Base-by-base conservation (phyloP, 2,888 invertebrate genomes). In the Lasioglossum leucozonium region DNA sequence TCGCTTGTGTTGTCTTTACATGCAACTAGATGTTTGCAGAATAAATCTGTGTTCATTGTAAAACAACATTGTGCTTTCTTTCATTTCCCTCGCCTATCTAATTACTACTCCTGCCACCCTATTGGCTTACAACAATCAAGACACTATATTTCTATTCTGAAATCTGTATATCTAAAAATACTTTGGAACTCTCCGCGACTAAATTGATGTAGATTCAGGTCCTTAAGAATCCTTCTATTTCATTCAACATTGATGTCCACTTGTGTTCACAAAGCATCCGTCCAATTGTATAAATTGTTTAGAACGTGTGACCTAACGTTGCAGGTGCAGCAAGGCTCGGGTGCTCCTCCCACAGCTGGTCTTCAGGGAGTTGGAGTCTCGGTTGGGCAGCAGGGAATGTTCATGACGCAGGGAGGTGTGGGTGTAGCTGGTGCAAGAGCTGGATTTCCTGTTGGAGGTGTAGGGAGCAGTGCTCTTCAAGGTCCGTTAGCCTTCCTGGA, bases 401-500 rank as follows among this genome's bases (percentile, higher is more conserved):
- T 94, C 79, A 94, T 94, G 92, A 89, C 92, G 30, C 95, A 95
- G 75, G 91, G 93, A 72, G 93, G 91, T 47, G 90, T 91, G n/a
- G 85, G 91, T 4, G 89, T 90, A 10, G 62, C 85, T 40, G 87
- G 91, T 30, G 91, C 89, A 42, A 87, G 98, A 97, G 22, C 96
- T 97, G 91, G 98, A 97, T 62, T 98, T 97, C 95, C 96, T 97
- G 90, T 94, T 5, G 93, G 92, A 37, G 90, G 91, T 62, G 91
- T 92, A 34, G 95, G 96, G 86, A 96, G 96, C 10, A 96, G 96
- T 0, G 96, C 97, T 3, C 95, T 98, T 79, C 98, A 98, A 90
- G 98, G 98, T 11, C 98, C 98, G 0, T 96, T 98, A 87, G 98
- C 98, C 0, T 98, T 97, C 93, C 95, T 98, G 86, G 98, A 98